Base-by-base conservation (phyloP, 2,888 invertebrate genomes). In the Andrena flavipes region DNA sequence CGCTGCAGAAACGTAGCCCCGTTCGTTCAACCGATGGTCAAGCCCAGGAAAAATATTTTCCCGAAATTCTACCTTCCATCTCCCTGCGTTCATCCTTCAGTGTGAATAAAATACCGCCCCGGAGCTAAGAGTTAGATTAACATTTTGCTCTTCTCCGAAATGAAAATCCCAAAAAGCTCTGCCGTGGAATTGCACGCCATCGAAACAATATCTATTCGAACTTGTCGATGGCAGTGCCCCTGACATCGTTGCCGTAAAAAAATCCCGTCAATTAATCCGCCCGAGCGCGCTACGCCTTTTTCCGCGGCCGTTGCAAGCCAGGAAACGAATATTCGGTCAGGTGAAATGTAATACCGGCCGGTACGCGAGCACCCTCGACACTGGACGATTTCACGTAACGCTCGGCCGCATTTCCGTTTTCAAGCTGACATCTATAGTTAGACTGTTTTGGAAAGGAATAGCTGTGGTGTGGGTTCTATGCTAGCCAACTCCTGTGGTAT, bases 311-410 rank as follows among this genome's bases (percentile, higher is more conserved):
- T 30, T 75, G 49, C 59, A 51, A 51, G 20, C 10, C 8, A 16
- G 26, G 35, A 62, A 62, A 70, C 71, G 62, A 68, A 74, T 74
- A 59, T 74, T 74, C 42, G 42, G 23, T 20, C 42, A 23, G 56
- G 10, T 42, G 68, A 71, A 71, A 59, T 35, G 51, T 29, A 62
- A 76, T 76, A 76, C 16, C 16, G 26, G 26, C 49, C 23, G 75
- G 71, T 71, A 51, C 20, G 16, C n/a, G 51, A 76, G 33, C 49
- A 10, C 20, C 8, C 20, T 59, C 48, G 29, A 29, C 29, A 3
- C 16, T 29, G 48, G 13, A 51, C 69, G 26, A 70, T 42, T 51
- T 2, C 60, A 51, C 70, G 49, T 69, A 49, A n/a, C 16, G 48
- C 30, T 48, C 13, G 48, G 2, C 20, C 13, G 10, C 2, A 20